A percentile compares a stretch with the other conserved stretches of the same genome.
phyloP scores from a whole-genome alignment of 2,888 invertebrate species.

The Drosophila mimetica region DNA sequence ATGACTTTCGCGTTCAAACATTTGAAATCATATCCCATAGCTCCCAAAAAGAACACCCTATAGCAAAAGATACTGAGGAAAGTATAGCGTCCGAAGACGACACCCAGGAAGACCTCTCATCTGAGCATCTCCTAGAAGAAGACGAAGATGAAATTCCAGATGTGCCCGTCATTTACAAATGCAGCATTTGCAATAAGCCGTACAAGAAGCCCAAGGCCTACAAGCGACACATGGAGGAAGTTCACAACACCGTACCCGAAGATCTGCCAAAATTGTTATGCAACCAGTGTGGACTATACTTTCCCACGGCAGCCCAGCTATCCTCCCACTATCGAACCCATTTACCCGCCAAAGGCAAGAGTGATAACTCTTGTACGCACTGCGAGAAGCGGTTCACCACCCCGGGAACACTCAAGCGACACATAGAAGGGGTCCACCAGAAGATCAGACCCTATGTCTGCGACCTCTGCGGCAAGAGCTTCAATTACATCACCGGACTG shows the following conservation, averaged over 20 bases:
- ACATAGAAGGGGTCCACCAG: constrained; percentile 80
- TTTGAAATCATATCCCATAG: constrained; percentile 5
- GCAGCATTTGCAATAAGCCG: constrained; percentile 50
- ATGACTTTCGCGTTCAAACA: not conserved
- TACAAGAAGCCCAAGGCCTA: constrained; percentile 58
- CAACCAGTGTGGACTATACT: constrained; percentile 55
- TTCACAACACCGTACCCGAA: constrained; percentile 47
- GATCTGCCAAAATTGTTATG: constrained; percentile 51
- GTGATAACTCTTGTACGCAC: constrained; percentile 63
- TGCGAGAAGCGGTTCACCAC: constrained; percentile 74
- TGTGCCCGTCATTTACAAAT: constrained; percentile 36
- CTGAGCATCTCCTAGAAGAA: not conserved
- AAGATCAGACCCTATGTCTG: constrained; percentile 85
- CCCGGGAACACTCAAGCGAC: constrained; percentile 69
- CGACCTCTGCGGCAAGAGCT: constrained; percentile 85
- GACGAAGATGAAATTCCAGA: constrained; percentile 16
- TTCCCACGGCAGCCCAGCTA: constrained; percentile 52
- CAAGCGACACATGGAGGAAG: constrained; percentile 61
- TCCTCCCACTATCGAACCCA: constrained; percentile 64
- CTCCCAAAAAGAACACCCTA: not conserved
- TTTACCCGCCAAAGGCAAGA: constrained; percentile 59
- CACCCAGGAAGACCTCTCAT: constrained; percentile 1
- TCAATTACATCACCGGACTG: constrained; percentile 85
- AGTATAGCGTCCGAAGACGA: not conserved
- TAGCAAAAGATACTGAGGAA: not conserved